Conservation (phyloP, 2,797 vertebrate species). For the Scyliorhinus canicula region DNA sequence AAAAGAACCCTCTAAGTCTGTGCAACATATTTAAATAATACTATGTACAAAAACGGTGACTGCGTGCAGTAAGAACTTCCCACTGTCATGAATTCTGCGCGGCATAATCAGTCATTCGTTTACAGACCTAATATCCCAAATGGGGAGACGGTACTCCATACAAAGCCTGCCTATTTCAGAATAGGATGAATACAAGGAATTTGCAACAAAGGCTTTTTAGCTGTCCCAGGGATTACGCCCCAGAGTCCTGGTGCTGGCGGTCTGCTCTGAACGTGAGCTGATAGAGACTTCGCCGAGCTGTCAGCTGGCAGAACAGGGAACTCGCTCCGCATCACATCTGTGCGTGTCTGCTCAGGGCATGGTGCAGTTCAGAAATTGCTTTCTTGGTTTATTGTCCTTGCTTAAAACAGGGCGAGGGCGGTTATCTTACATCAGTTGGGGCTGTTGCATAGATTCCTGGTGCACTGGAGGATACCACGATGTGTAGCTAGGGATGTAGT, state of each 20-base stretch:
- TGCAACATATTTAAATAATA: slow-evolving; percentile 66
- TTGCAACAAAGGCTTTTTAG: slow-evolving; percentile 47
- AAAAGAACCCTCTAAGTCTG: slow-evolving; percentile 59
- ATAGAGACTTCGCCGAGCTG: slow-evolving; percentile 53
- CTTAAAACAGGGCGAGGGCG: slow-evolving; percentile 44
- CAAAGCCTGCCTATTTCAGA: slow-evolving; percentile 18
- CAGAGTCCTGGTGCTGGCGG: slow-evolving; percentile 51
- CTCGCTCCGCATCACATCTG: slow-evolving; percentile 64
- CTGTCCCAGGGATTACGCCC: slow-evolving; percentile 58
- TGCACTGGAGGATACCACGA: slow-evolving; percentile 94
- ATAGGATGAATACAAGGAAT: slow-evolving; percentile 20
- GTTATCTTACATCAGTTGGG: slow-evolving; percentile 82
- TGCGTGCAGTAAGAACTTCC: slow-evolving; percentile 44
- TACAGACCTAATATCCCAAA: slow-evolving; percentile 20
- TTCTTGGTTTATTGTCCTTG: slow-evolving; percentile 47
- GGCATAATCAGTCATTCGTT: not conserved
- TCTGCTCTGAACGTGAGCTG: slow-evolving; percentile 50
- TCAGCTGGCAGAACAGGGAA: slow-evolving; percentile 61
- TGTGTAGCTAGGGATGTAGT: slow-evolving; percentile 97
- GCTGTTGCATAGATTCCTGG: slow-evolving; percentile 98
- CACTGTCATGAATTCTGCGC: slow-evolving; percentile 16
- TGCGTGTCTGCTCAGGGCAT: slow-evolving; percentile 51
- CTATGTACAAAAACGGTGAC: slow-evolving; percentile 58
- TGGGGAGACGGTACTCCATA: slow-evolving; percentile 22
- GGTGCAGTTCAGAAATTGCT: slow-evolving; percentile 48